These are phyloP conservation scores for Pipistrellus kuhlii DNA, from an alignment of 2,797 vertebrate genomes.

Conservation along the genomic window DNA sequence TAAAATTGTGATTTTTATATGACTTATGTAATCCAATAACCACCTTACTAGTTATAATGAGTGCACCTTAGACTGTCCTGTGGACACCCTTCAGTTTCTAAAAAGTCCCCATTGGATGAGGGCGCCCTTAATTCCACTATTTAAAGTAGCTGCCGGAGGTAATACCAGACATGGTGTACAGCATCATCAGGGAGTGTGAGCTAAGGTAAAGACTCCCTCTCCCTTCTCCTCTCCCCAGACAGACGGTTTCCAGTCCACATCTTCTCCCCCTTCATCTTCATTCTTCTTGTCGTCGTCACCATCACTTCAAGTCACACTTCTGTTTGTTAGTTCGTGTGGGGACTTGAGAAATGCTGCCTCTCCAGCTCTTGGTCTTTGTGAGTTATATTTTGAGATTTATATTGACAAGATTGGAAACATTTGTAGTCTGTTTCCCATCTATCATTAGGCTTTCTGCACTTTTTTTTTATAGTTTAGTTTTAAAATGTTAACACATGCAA, in stretches of 20 bases:
- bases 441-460: not conserved
- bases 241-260: accelerated
- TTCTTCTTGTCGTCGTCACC: not conserved
- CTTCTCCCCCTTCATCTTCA: not conserved
- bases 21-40: accelerated
- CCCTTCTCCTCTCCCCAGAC: not conserved
- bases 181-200: not conserved
- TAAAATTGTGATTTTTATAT: not conserved
- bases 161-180: accelerated
- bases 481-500: not conserved
- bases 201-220: accelerated
- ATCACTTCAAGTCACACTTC: not conserved
- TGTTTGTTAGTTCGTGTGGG: not conserved
- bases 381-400: not conserved
- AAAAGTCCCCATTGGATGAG: not conserved
- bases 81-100: not conserved
- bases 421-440: not conserved
- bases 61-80: not conserved
- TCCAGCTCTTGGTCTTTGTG: not conserved
- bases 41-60: not conserved
- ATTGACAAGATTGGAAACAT: constrained; percentile 7
- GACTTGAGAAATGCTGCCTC: not conserved
- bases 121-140: too few species aligned
- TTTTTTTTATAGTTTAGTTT: not conserved
- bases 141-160: not conserved